phyloP scores from a whole-genome alignment of 2,888 invertebrate genomes.

The Yponomeuta plumbellus region DNA sequence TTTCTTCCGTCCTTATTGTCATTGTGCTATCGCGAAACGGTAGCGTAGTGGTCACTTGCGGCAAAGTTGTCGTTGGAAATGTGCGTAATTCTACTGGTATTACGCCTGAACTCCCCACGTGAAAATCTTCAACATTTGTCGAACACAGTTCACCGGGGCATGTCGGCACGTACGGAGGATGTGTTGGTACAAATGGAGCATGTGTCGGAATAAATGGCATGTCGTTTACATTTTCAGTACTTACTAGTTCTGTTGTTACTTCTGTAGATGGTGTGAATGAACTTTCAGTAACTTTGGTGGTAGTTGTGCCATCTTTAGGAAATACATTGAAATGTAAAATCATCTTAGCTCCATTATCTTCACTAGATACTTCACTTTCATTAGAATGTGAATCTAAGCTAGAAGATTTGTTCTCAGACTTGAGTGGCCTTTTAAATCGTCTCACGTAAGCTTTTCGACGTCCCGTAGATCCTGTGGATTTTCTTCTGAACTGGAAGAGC shows the following conservation, averaged over 20 bases:
- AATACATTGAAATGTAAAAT: constrained; percentile 81
- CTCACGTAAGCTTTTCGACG: neutral
- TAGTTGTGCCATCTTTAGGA: constrained; percentile 52
- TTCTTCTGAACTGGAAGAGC: constrained; percentile 53
- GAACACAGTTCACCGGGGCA: constrained; percentile 37
- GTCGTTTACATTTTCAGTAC: constrained; percentile 18
- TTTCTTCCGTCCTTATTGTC: constrained; percentile 31
- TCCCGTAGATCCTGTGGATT: constrained; percentile 35
- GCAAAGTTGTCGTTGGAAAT: constrained; percentile 27
- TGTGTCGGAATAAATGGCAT: constrained; percentile 21
- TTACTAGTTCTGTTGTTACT: constrained; percentile 14
- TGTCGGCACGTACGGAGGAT: constrained; percentile 31
- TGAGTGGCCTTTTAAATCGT: constrained; percentile 1
- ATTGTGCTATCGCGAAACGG: constrained; percentile 38
- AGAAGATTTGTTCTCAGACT: neutral
- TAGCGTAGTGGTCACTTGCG: constrained; percentile 33
- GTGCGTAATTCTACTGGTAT: constrained; percentile 43
- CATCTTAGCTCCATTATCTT: constrained; percentile 64
- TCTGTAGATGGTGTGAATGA: constrained; percentile 26
- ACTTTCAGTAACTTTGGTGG: constrained; percentile 24
- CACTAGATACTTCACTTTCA: neutral
- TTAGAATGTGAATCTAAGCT: neutral
- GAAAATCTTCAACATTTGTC: constrained; percentile 56
- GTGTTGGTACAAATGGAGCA: constrained; percentile 25
- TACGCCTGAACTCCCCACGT: constrained; percentile 61